Conservation (phyloP, 2,797 vertebrate genomes). For the Scomberomorus guttatus region DNA sequence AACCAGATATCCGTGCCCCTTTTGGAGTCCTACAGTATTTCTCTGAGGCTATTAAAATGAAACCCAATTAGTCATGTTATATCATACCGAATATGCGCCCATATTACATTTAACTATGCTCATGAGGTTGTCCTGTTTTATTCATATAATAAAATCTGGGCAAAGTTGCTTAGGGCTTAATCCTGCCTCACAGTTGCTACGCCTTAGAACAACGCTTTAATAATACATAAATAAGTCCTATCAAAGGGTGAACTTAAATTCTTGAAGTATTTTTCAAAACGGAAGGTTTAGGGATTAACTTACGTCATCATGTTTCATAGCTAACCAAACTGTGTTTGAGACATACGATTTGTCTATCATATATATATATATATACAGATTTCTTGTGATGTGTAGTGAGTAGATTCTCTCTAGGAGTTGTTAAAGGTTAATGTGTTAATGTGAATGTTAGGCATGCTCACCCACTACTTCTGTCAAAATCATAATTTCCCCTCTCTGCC, state of each 20-base stretch:
- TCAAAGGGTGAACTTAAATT: too few species aligned
- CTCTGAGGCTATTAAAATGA: background rate
- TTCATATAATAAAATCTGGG: background rate
- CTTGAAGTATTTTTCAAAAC: background rate
- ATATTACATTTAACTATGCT: background rate
- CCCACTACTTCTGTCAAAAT: background rate
- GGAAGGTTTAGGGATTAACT: background rate
- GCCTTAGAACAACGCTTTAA: background rate
- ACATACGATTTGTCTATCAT: too few species aligned
- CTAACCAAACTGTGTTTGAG: background rate
- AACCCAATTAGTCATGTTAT: background rate
- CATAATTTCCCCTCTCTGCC: constrained; percentile 4
- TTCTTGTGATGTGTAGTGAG: background rate
- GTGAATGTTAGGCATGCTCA: background rate
- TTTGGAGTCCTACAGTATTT: background rate
- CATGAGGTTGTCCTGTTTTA: background rate
- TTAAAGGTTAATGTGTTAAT: background rate
- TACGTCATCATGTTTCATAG: background rate
- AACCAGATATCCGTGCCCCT: too few species aligned
- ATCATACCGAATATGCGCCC: background rate
- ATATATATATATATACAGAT: too few species aligned
- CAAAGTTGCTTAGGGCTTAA: background rate
- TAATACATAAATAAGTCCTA: background rate
- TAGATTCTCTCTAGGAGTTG: background rate
- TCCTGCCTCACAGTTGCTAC: too few species aligned